Conservation (phyloP, 2,888 invertebrate genomes). For the Monochamus alternatus region DNA sequence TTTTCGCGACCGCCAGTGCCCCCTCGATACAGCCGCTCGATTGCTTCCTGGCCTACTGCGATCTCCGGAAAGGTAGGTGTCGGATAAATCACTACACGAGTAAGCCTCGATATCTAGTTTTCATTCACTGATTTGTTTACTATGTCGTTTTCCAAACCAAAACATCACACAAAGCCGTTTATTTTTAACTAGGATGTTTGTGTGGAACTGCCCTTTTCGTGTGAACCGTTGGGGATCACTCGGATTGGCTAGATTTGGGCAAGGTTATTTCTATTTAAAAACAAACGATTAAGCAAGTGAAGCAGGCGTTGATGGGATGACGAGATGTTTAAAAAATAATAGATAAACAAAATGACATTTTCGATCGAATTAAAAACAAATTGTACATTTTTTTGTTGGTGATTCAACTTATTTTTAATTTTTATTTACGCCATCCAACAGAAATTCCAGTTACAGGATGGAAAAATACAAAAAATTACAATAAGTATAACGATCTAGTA, state of each 20-base stretch:
- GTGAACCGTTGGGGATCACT: background rate
- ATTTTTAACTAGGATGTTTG: constrained; percentile 4
- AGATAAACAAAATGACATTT: too few relatives aligned
- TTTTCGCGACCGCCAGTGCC: background rate
- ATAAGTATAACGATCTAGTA: too few relatives aligned
- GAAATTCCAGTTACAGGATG: too few relatives aligned
- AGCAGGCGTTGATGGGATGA: constrained; percentile 3
- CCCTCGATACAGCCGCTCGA: background rate
- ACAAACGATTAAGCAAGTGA: background rate
- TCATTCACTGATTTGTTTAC: background rate
- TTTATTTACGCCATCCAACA: too few relatives aligned
- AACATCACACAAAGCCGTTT: background rate
- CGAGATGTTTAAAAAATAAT: background rate
- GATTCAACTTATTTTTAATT: too few relatives aligned
- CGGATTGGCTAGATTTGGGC: background rate
- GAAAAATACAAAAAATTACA: too few relatives aligned
- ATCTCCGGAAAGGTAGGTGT: constrained; percentile 3
- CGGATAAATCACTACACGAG: background rate
- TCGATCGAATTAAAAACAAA: too few relatives aligned
- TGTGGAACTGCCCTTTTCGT: background rate
- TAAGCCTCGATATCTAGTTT: too few relatives aligned
- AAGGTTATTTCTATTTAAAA: constrained; percentile 11
- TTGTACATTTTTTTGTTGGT: too few relatives aligned
- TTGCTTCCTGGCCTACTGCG: background rate
- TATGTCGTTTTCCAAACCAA: background rate